Base-by-base conservation (phyloP, 1,140 invertebrate genomes). In the Helicoverpa zea region DNA sequence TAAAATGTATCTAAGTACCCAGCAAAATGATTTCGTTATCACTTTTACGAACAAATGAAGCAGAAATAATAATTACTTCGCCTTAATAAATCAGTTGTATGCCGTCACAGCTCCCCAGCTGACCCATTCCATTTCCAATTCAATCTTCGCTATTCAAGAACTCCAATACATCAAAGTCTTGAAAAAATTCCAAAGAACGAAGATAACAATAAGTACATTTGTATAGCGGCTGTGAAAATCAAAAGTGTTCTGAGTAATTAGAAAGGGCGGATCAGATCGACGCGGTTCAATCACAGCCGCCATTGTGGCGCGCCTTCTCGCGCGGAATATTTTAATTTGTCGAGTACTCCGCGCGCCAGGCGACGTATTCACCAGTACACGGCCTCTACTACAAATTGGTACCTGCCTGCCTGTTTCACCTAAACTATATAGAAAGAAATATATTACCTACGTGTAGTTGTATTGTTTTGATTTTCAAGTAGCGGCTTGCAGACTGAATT, bases 261-360 rank as follows among this genome's bases (percentile, higher is more conserved):
- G 73, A 76, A 51, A 76, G 58, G 73, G 73, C 73, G 68, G 68
- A 72, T 54, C 47, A 54, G 58, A 76, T 63, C 73, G 72, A n/a
- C 49, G 16, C 58, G 18, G 73, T 61, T 49, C 73, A 76, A 76
- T 76, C 73, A 76, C 43, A n/a, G 58, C 35, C 30, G 68, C 66
- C 51, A 74, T 82, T 78, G 81, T 78, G 61, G 66, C 23, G 64
- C 63, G 56, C 16, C 64, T 52, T 52, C 49, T 73, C 68, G 49
- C 59, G 63, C 58, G 75, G 64, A 82, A 83, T 83, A 75, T 83
- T 83, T 83, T 83, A 83, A 83, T 83, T 83, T 83, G 81, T 80
- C 72, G 63, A 64, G 58, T 14, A 13, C 49, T 2, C 35, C 58
- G 7, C 11, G 58, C 16, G n/a, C 16, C 35, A 43, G 35, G 35